These are phyloP conservation scores for Cotesia chilonis DNA, from an alignment of 1,140 invertebrate genomes.

Conservation along the genomic window DNA sequence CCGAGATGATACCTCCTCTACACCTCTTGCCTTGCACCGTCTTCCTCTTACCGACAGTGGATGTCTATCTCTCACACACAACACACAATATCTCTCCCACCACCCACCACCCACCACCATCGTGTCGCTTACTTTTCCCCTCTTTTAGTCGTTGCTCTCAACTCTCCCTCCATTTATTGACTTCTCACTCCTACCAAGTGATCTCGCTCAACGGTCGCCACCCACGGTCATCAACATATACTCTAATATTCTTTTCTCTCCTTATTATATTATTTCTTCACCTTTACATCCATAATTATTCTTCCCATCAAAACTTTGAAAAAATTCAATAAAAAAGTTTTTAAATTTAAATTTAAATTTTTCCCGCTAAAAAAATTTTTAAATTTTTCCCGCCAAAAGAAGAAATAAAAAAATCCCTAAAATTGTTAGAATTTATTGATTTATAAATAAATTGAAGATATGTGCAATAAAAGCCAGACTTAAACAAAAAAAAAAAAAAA, in stretches of 20 bases:
- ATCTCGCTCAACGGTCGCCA: constrained; percentile 36
- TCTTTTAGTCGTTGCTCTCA: not conserved
- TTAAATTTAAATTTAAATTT: too few relatives aligned
- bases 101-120: constrained; percentile 21
- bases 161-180: constrained; percentile 26
- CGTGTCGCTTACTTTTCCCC: constrained; percentile 27
- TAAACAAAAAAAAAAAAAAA: not conserved
- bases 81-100: constrained; percentile 21
- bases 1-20: constrained; percentile 59
- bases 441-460: not conserved
- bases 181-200: constrained; percentile 33
- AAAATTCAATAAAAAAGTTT: too few relatives aligned
- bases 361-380: too few relatives aligned
- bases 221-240: constrained; percentile 27
- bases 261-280: not conserved
- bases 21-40: constrained; percentile 48
- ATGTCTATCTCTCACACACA: not conserved
- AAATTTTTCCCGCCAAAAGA: too few relatives aligned
- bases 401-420: too few relatives aligned
- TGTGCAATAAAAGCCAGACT: constrained; percentile 3
- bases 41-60: constrained; percentile 25
- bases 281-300: not conserved
- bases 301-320: constrained; percentile 14
- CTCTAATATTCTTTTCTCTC: constrained; percentile 20
- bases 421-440: too few relatives aligned